Evolutionary conservation across 1,140 invertebrate genomes (phyloP).

Genomic region (Cydia pomonella): DNA sequence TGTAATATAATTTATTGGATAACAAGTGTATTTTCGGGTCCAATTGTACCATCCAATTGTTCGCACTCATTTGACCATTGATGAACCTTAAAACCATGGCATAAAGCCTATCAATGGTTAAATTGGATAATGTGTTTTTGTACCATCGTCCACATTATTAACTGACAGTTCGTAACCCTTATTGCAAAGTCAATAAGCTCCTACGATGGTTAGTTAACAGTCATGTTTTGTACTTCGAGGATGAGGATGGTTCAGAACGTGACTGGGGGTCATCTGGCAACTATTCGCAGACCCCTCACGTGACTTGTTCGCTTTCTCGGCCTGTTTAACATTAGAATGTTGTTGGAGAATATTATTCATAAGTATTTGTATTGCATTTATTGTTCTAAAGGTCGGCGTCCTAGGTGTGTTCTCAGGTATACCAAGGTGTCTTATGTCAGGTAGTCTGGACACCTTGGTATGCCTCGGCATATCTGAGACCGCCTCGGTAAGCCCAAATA

Average conservation of each 20-base stretch:
- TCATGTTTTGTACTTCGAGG: background rate
- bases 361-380: too few species aligned
- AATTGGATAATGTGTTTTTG: background rate
- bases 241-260: background rate
- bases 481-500: too few species aligned
- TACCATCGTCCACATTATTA: too few species aligned
- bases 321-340: background rate
- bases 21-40: background rate
- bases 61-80: background rate
- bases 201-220: too few species aligned
- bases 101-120: background rate
- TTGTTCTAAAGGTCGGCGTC: too few species aligned
- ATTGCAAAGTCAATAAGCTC: too few species aligned
- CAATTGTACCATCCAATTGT: background rate
- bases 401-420: too few species aligned
- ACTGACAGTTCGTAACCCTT: too few species aligned
- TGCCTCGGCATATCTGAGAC: too few species aligned
- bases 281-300: background rate
- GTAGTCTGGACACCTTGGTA: too few species aligned
- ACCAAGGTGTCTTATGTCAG: too few species aligned
- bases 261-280: background rate
- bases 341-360: too few species aligned
- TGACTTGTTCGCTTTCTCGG: background rate
- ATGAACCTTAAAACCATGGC: background rate
- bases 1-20: constrained; percentile 1